These are phyloP conservation scores for Gila robusta DNA, from an alignment of 2,797 vertebrate genomes.

Conservation along the genomic window DNA sequence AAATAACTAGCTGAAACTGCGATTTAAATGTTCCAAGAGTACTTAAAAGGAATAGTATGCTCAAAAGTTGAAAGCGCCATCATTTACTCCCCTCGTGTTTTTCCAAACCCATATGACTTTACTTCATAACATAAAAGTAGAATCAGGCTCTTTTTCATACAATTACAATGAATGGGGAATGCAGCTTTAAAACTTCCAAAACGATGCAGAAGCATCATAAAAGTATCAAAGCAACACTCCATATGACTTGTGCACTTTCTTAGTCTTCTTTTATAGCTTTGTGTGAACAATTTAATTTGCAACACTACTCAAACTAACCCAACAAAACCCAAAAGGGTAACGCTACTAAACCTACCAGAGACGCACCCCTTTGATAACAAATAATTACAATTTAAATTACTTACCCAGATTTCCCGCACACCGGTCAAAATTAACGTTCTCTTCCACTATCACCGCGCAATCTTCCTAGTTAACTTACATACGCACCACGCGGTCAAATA, in stretches of 20 bases:
- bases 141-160: background rate
- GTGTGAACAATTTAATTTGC: background rate
- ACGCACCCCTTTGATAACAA: too few relatives aligned
- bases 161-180: background rate
- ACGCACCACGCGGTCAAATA: too few relatives aligned
- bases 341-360: too few relatives aligned
- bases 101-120: slow-evolving; percentile 11
- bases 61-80: background rate
- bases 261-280: background rate
- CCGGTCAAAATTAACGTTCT: too few relatives aligned
- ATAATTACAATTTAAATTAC: too few relatives aligned
- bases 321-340: background rate
- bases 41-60: background rate
- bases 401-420: too few relatives aligned
- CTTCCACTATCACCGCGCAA: too few relatives aligned
- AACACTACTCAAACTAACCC: background rate
- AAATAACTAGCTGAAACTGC: background rate
- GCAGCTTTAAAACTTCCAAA: background rate
- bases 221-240: background rate
- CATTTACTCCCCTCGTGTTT: background rate
- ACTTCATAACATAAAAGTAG: background rate
- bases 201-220: background rate
- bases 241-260: background rate
- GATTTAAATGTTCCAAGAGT: background rate
- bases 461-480: too few relatives aligned